A percentile compares a stretch with the other conserved stretches of the same genome.
Conservation (phyloP, 2,888 invertebrate species). For the Lithophane semibrunnea region DNA sequence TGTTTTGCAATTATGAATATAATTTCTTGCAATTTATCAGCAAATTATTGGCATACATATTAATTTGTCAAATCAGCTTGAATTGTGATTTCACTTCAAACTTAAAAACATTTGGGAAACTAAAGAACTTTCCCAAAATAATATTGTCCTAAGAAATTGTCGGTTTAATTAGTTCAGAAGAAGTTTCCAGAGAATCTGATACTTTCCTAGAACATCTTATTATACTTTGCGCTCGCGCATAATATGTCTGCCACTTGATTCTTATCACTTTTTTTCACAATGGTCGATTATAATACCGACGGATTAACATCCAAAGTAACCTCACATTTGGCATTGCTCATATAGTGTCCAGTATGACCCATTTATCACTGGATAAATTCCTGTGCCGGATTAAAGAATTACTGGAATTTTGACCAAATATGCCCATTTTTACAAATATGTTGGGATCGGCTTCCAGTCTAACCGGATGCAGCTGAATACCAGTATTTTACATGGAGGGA, state of each 20-base stretch:
- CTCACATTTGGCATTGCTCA: neutral
- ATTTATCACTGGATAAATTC: neutral
- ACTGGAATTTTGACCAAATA: neutral
- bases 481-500: neutral
- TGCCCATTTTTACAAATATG: no score
- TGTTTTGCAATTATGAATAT: neutral
- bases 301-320: neutral
- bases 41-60: neutral
- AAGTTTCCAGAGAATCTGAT: neutral
- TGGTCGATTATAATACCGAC: conserved; percentile 15
- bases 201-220: neutral
- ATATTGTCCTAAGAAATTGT: neutral
- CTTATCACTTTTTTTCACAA: conserved; percentile 30
- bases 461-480: neutral
- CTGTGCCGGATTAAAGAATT: neutral
- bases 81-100: neutral
- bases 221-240: neutral
- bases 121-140: neutral
- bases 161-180: neutral
- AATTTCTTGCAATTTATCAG: neutral
- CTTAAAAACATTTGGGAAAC: neutral
- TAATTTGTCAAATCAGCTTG: neutral
- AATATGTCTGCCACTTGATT: conserved; percentile 15
- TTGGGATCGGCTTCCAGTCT: neutral
- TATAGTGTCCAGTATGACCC: neutral